Percentiles rank a stretch among this genome's conserved stretches.
Conservation (phyloP, 1,140 invertebrate species). For the Meloidogyne floridensis region DNA sequence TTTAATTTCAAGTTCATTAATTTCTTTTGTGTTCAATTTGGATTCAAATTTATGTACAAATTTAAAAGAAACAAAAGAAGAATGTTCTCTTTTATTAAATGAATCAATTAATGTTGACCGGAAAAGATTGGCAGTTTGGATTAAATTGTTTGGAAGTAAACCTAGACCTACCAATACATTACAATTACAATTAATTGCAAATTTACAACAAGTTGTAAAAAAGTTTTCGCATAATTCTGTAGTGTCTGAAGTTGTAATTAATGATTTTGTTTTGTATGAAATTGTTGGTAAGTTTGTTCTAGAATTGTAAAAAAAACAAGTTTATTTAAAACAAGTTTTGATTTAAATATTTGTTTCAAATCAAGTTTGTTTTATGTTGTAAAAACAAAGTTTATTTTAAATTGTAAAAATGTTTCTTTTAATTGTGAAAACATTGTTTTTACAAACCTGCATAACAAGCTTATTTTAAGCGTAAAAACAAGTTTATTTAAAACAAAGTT, state of each 20-base stretch:
- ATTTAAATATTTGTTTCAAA: too few relatives aligned
- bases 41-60: conserved; percentile 33
- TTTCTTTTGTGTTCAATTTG: conserved; percentile 45
- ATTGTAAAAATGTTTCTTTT: too few relatives aligned
- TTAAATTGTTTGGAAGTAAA: conserved; percentile 44
- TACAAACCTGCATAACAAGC: too few relatives aligned
- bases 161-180: conserved; percentile 43
- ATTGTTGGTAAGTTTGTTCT: conserved; percentile 34
- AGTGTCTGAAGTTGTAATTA: conserved; percentile 35
- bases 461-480: too few relatives aligned
- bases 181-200: conserved; percentile 24
- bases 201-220: conserved; percentile 44
- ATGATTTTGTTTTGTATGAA: conserved; percentile 44
- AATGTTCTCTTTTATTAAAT: conserved; percentile 37
- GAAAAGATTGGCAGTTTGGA: conserved; percentile 30
- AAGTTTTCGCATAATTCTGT: conserved; percentile 33
- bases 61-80: conserved; percentile 17
- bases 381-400: too few relatives aligned
- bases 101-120: conserved; percentile 24
- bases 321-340: not conserved
- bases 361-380: too few relatives aligned
- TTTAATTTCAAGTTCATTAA: conserved; percentile 41
- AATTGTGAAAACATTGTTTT: too few relatives aligned
- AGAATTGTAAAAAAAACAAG: not conserved
- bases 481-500: too few relatives aligned